Base-by-base conservation (phyloP, 37 sponge, comb jelly and placozoan genomes). In the Cladorhizidae sp. region DNA sequence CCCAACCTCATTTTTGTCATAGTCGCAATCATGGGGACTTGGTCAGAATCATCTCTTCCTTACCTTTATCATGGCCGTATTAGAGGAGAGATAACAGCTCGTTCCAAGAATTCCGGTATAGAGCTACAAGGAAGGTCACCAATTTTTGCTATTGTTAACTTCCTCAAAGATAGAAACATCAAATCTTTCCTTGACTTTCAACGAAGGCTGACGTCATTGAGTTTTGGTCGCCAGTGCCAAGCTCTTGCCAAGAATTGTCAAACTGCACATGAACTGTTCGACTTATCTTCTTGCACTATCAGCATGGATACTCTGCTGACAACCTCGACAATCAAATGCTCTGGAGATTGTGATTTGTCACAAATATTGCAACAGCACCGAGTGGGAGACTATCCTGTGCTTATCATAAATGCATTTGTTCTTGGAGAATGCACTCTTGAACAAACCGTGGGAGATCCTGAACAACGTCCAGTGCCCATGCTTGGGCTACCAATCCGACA, bases 1-100 rank as follows among this genome's bases (percentile, higher is more conserved):
- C 69, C 40, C 39, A 36, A 37, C 38, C 69, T 67, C 20, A 21
- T 67, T 31, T 67, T 37, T 67, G 69, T 15, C 21, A 67, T 67
- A 7, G 38, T 67, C 3, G 69, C 69, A 37, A 36, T 67, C 26
- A 20, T 67, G 37, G 69, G 69, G 26, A 38, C 9, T 67, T 35
- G 69, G 3, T 7, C 38, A 18, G 69, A 67, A 9, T 31, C 21
- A 67, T 8, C 69, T 33, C 38, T 67, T 5, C 69, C 39, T 21
- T 38, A 3, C 29, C 69, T 67, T 8, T 67, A 67, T 37, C 40
- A 33, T 67, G 40, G 69, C 3, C 61, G 61, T 28, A 59, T 59
- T 26, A 59, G 12, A 12, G 18, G 17, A 28, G 61, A 28, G n/a
- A 59, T 59, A 59, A 17, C 6, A 23, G 8, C n/a, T 59, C 28